These are phyloP conservation scores for Coreoperca whiteheadi DNA, from an alignment of 2,113 vertebrate species.

Conservation along the genomic window DNA sequence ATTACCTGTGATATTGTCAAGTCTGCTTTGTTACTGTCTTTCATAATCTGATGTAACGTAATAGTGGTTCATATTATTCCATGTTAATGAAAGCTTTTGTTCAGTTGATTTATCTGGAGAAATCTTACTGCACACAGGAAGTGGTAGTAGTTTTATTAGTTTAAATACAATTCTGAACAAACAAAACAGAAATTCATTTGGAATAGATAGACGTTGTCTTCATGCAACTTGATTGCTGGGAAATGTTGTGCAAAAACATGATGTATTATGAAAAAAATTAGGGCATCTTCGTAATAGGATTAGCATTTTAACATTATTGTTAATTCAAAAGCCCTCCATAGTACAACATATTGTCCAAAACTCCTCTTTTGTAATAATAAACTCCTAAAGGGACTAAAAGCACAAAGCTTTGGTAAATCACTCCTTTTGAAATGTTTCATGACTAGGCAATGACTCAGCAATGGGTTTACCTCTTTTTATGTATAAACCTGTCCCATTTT, in stretches of 20 bases:
- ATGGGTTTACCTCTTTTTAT: conserved; percentile 30
- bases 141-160: background rate
- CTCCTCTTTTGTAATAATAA: background rate
- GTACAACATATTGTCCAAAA: background rate
- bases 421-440: conserved; percentile 30
- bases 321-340: background rate
- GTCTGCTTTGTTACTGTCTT: background rate
- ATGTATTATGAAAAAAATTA: background rate
- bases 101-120: background rate
- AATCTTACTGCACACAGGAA: background rate
- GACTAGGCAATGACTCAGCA: conserved; percentile 48
- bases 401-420: background rate
- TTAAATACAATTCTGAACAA: background rate
- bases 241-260: background rate
- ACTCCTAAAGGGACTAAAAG: background rate
- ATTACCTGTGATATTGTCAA: background rate
- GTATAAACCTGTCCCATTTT: conserved; percentile 59
- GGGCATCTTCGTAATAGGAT: background rate
- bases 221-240: background rate
- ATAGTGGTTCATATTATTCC: background rate
- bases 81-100: background rate
- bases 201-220: background rate
- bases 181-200: background rate
- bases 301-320: background rate
- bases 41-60: background rate